Percentiles rank a stretch among this genome's conserved stretches.
Conservation (phyloP, 2,113 vertebrate genomes). For the Xerus inauris region DNA sequence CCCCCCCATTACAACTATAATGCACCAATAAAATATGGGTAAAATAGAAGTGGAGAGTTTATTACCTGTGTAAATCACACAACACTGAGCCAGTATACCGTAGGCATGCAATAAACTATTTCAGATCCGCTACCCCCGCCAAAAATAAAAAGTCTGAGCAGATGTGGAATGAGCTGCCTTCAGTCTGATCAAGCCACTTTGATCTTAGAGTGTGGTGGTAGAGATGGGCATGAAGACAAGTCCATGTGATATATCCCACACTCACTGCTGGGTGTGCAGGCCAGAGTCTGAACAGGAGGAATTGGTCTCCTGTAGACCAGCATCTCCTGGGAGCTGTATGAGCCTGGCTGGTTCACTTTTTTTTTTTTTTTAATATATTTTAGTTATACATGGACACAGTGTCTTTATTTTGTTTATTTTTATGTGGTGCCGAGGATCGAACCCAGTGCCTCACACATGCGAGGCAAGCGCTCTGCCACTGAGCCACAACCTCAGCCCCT, state of each 20-base stretch:
- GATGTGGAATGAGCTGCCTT: background rate
- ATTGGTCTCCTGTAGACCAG: background rate
- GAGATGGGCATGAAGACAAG: background rate
- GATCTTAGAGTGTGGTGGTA: background rate
- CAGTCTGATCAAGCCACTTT: background rate
- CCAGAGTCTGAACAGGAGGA: background rate
- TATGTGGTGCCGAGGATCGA: too few species aligned
- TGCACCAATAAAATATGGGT: too few species aligned
- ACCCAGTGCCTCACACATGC: too few species aligned
- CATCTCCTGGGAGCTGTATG: background rate
- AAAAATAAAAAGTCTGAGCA: too few species aligned
- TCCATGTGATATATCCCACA: fast-evolving
- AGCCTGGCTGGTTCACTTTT: background rate
- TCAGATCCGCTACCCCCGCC: background rate
- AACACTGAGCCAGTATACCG: background rate
- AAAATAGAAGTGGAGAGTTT: background rate
- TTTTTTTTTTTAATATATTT: too few species aligned
- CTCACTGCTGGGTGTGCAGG: background rate
- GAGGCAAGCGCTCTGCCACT: too few species aligned
- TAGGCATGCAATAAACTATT: background rate
- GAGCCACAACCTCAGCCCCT: too few species aligned
- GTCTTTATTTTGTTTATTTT: too few species aligned
- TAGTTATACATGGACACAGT: too few species aligned
- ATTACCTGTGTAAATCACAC: background rate
- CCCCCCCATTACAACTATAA: too few species aligned